These are phyloP conservation scores for Pteronotus mesoamericanus DNA, from an alignment of 2,797 vertebrate genomes.

Conservation along the genomic window DNA sequence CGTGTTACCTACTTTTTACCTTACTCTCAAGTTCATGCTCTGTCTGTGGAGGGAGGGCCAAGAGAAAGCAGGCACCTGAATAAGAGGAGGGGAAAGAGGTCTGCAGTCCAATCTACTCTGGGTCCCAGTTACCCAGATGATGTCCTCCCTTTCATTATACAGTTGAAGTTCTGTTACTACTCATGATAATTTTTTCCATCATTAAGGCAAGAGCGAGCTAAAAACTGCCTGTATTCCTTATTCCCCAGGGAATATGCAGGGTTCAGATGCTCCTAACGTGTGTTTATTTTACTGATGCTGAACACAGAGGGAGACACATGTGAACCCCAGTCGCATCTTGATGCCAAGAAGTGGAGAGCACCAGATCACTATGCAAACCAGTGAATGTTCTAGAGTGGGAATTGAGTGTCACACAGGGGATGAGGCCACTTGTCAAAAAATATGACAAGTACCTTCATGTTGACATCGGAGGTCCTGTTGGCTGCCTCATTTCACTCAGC, in stretches of 20 bases:
- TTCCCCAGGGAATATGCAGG: neutral
- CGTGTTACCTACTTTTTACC: neutral
- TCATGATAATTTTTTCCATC: neutral
- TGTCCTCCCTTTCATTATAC: neutral
- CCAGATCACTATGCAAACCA: neutral
- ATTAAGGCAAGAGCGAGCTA: neutral
- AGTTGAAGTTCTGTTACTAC: neutral
- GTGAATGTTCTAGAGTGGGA: neutral
- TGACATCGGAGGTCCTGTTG: accelerated
- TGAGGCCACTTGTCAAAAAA: neutral
- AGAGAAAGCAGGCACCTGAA: neutral
- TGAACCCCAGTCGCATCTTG: neutral
- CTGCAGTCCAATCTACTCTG: neutral
- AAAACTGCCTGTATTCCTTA: too few relatives aligned
- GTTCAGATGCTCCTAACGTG: neutral
- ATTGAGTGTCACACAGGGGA: neutral
- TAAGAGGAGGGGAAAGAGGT: neutral
- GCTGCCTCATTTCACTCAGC: neutral
- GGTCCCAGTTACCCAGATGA: neutral
- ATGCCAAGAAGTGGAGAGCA: neutral
- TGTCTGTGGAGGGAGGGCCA: neutral
- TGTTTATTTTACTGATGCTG: neutral
- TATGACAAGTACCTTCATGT: neutral
- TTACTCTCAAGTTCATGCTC: neutral
- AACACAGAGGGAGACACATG: neutral